Conservation (phyloP, 1,140 invertebrate species). For the Latrodectus geometricus region DNA sequence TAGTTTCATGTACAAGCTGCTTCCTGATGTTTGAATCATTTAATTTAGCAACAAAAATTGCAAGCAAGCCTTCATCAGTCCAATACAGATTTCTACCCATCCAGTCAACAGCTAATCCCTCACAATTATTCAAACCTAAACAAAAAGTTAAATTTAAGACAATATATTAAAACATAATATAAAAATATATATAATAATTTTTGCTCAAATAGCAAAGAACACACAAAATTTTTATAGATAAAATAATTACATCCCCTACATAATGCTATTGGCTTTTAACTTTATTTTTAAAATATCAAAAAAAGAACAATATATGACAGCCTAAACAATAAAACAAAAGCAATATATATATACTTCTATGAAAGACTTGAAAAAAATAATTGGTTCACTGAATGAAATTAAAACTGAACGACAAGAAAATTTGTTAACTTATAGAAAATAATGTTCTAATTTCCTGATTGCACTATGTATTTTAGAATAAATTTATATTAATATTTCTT, state of each 20-base stretch:
- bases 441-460: too few relatives aligned
- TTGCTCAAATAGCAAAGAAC: conserved; percentile 5
- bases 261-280: not conserved
- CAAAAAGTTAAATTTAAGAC: not conserved
- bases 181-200: not conserved
- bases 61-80: conserved; percentile 78
- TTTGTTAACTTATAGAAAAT: too few relatives aligned
- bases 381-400: too few relatives aligned
- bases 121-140: conserved; percentile 74
- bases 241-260: not conserved
- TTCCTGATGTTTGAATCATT: conserved; percentile 71
- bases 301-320: too few relatives aligned
- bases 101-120: conserved; percentile 88
- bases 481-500: too few relatives aligned
- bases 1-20: conserved; percentile 72
- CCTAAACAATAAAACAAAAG: not conserved
- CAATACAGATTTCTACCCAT: conserved; percentile 86
- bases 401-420: too few relatives aligned
- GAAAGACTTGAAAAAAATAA: not conserved
- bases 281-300: not conserved
- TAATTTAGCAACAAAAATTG: conserved; percentile 76
- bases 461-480: too few relatives aligned
- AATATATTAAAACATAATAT: not conserved
- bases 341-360: not conserved
- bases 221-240: not conserved